Evolutionary conservation across 2,113 vertebrate species (phyloP), one percentile per base, ranked within the genome.

Genomic region (Prolemur simus): DNA sequence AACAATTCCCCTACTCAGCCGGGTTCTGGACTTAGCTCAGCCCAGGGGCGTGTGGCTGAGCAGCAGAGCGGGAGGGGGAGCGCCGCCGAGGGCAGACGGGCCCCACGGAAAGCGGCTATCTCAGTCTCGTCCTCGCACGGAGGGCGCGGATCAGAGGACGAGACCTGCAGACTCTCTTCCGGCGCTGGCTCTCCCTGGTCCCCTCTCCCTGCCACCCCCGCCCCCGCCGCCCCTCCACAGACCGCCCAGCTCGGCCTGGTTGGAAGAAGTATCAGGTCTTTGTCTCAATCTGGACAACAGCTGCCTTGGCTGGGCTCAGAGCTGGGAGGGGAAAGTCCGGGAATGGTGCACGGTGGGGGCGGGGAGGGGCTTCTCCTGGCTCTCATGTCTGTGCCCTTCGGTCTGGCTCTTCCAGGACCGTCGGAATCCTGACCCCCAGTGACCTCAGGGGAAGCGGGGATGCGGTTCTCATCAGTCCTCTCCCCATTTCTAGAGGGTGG

Each of bases 1-100:
- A 99, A 99, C 98, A 99, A 98, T 98, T 98, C 98, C 98, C 98
- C 98, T 98, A 98, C 98, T 98, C 98, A 99, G 98, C 97, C 98
- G 92, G 97, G 95, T 97, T 98, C 98, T 96, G 97, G 98, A 97
- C 98, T 98, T 98, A 98, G 98, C 98, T 98, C 98, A 98, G 98
- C 98, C 97, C 95, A 97, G 97, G 98, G 98, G 98, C 98, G 98
- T 97, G 98, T 96, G 97, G 96, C 94, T 97, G 90, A 95, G 96
- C 96, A 97, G 89, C 71, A 52, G 74, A 86, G 89, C 68, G 9
- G 96, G 95, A 94, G 94, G 85, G 96, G 87, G 77, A 63, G 95
- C 85, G 92, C 97, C 84, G 94, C 96, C 8, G 0, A 87, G 91
- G 95, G 86, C 92, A 23, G 76, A 60, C 86, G 23, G 91, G 95